A percentile compares a stretch with the other conserved stretches of the same genome.
Evolutionary conservation across 2,888 invertebrate genomes (phyloP).

Genomic region (Cantharis lateralis): DNA sequence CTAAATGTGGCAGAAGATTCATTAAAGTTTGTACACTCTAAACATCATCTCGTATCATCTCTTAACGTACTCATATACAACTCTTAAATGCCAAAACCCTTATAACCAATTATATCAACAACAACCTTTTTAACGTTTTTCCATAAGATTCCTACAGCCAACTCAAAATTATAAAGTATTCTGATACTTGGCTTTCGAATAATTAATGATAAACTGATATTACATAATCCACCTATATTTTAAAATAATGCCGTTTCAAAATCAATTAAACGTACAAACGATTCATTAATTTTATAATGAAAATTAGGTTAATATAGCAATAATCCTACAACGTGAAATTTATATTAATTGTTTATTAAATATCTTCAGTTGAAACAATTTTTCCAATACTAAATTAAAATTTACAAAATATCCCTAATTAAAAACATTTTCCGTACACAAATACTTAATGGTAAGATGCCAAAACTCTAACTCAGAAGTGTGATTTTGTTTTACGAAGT

Average conservation of each 20-base stretch:
- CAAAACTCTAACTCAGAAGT: too few relatives aligned
- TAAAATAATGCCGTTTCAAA: background rate
- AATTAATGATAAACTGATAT: background rate
- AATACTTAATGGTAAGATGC: background rate
- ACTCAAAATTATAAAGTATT: background rate
- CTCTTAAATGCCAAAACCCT: constrained; percentile 1
- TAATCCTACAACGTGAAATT: background rate
- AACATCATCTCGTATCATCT: constrained; percentile 5
- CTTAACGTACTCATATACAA: constrained; percentile 5
- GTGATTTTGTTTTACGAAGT: too few relatives aligned
- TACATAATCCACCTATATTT: background rate
- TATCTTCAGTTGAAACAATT: background rate
- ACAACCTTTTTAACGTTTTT: background rate
- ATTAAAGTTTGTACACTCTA: constrained; percentile 1
- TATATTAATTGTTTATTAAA: background rate
- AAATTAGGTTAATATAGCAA: background rate
- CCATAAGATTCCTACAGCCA: background rate
- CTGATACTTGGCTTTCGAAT: background rate
- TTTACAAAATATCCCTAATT: too few relatives aligned
- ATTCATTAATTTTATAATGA: background rate
- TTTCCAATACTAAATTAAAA: background rate
- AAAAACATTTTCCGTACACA: background rate
- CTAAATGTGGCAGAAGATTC: constrained; percentile 11
- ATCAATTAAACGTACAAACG: background rate
- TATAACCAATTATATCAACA: background rate